Evolutionary conservation across 1,140 invertebrate genomes (phyloP).

Genomic region (Penaeus chinensis): DNA sequence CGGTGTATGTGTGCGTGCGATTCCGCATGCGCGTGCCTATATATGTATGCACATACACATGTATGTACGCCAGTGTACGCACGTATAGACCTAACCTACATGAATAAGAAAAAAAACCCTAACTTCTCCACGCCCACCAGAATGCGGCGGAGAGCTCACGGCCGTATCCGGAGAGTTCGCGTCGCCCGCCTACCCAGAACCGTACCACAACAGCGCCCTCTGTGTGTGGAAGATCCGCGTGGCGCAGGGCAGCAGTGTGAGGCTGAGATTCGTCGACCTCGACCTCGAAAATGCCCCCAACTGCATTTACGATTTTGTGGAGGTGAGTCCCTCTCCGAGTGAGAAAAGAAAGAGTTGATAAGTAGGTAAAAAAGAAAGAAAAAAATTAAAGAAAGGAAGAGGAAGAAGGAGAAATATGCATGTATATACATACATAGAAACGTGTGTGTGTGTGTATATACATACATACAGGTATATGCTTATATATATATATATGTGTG

Average conservation of each 20-base stretch:
- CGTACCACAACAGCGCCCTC: slow-evolving; percentile 76
- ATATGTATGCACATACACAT: too few relatives aligned
- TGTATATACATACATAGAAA: too few relatives aligned
- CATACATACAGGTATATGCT: too few relatives aligned
- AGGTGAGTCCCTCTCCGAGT: slow-evolving; percentile 19
- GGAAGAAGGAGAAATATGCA: too few relatives aligned
- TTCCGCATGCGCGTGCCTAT: too few relatives aligned
- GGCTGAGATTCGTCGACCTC: slow-evolving; percentile 78
- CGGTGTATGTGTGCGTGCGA: too few relatives aligned
- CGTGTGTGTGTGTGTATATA: too few relatives aligned
- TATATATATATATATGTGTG: too few relatives aligned
- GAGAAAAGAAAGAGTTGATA: not conserved
- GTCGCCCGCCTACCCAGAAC: slow-evolving; percentile 85
- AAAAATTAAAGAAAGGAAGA: too few relatives aligned
- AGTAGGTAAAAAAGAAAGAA: not conserved
- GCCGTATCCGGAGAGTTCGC: slow-evolving; percentile 76
- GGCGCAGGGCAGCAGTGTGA: slow-evolving; percentile 77
- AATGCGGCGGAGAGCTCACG: slow-evolving; percentile 82
- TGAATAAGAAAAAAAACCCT: too few relatives aligned
- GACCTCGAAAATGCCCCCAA: slow-evolving; percentile 74
- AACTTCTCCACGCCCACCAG: slow-evolving; percentile 67
- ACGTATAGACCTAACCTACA: too few relatives aligned
- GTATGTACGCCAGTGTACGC: too few relatives aligned
- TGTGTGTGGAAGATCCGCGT: slow-evolving; percentile 86
- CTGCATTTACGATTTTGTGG: slow-evolving; percentile 35